phyloP scores from a whole-genome alignment of 2,888 invertebrate species.

The Dryobota labecula region DNA sequence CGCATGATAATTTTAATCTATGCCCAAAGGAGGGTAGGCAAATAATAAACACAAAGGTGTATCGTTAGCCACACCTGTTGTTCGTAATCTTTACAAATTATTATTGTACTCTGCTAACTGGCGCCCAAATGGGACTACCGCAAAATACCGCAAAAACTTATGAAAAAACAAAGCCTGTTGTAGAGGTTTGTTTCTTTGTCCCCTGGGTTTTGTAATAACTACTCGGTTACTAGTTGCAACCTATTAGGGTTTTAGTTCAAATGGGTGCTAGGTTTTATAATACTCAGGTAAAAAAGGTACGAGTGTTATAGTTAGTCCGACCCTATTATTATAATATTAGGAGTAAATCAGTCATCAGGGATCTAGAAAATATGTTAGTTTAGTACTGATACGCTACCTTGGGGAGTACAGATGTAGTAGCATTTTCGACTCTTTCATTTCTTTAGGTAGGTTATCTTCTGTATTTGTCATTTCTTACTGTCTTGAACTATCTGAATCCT shows the following conservation, averaged over 20 bases:
- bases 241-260: slow-evolving; percentile 10
- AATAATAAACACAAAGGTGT: slow-evolving; percentile 61
- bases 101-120: slow-evolving; percentile 58
- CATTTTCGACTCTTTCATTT: not conserved
- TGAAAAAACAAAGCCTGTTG: slow-evolving; percentile 28
- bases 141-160: slow-evolving; percentile 33
- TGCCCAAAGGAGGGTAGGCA: slow-evolving; percentile 55
- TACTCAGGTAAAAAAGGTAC: not conserved
- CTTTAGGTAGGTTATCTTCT: not conserved
- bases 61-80: slow-evolving; percentile 66
- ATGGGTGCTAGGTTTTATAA: slow-evolving; percentile 11
- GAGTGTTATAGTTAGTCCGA: not conserved
- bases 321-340: not conserved
- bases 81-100: slow-evolving; percentile 69
- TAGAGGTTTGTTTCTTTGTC: slow-evolving; percentile 6
- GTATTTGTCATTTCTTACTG: not conserved
- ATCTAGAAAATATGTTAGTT: not conserved
- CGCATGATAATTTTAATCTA: slow-evolving; percentile 48
- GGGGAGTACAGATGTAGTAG: no score
- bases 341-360: not conserved
- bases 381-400: not conserved
- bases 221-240: slow-evolving; percentile 5
- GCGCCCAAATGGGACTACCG: slow-evolving; percentile 50
- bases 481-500: not conserved
- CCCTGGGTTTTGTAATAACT: slow-evolving; percentile 14